phyloP scores from a whole-genome alignment of 2,797 vertebrate genomes.

The Simalia tracyae region DNA sequence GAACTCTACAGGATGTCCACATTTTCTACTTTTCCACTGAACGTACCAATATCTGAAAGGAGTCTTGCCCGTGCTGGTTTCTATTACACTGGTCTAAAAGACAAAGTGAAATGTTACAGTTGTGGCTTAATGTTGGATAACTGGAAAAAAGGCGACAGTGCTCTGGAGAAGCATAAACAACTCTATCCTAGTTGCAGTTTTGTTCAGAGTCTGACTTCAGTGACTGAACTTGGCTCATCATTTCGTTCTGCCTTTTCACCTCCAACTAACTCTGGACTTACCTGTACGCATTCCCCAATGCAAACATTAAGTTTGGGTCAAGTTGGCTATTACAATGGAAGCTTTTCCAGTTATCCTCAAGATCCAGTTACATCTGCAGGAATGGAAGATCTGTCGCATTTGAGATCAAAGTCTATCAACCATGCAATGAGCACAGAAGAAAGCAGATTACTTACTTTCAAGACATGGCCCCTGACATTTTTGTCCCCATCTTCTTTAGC shows the following conservation, averaged over 20 bases:
- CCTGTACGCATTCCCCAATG: slow-evolving; percentile 57
- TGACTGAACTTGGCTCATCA: slow-evolving; percentile 80
- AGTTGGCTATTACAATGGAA: slow-evolving; percentile 81
- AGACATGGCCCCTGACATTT: slow-evolving; percentile 83
- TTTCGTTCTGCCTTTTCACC: slow-evolving; percentile 84
- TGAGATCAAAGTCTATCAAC: slow-evolving; percentile 80
- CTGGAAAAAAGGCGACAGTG: slow-evolving; percentile 92
- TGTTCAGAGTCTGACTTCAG: slow-evolving; percentile 83
- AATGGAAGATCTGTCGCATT: slow-evolving; percentile 83
- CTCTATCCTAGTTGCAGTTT: slow-evolving; percentile 89
- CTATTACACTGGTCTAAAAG: slow-evolving; percentile 90
- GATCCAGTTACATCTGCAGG: slow-evolving; percentile 81
- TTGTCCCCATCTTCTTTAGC: slow-evolving; percentile 87
- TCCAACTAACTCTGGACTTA: slow-evolving; percentile 52
- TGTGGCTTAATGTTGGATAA: slow-evolving; percentile 89
- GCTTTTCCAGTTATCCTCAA: slow-evolving; percentile 78
- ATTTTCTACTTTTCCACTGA: slow-evolving; percentile 85
- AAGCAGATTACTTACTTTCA: slow-evolving; percentile 87
- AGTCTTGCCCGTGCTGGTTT: slow-evolving; percentile 95
- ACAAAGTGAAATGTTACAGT: slow-evolving; percentile 91
- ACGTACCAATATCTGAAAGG: slow-evolving; percentile 82
- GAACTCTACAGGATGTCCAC: slow-evolving; percentile 95
- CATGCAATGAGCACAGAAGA: slow-evolving; percentile 89
- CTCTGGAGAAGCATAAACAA: slow-evolving; percentile 88
- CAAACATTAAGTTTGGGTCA: slow-evolving; percentile 74